Percentiles rank a stretch among this genome's conserved stretches.
These are phyloP conservation scores for Dryomyza anilis DNA, from an alignment of 2,888 invertebrate species.

Conservation along the genomic window DNA sequence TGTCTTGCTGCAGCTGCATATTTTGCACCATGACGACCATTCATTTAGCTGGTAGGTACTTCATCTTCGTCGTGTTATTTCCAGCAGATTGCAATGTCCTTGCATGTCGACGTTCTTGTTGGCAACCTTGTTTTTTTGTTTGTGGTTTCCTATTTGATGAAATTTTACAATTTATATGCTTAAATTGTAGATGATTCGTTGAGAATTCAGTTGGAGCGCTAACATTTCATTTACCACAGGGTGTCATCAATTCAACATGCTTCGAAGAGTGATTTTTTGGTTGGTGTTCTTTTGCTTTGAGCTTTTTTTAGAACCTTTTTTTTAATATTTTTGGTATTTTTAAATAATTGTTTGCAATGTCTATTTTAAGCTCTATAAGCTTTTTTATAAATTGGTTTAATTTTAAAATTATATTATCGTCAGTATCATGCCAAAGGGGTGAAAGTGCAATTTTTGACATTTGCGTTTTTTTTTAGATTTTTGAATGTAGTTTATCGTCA, in stretches of 20 bases:
- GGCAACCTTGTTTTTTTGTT: background rate
- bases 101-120: background rate
- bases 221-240: background rate
- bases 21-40: background rate
- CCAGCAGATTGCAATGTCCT: background rate
- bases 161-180: background rate
- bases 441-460: too few species aligned
- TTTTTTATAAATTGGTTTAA: too few species aligned
- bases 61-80: slow-evolving; percentile 2
- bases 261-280: slow-evolving; percentile 10
- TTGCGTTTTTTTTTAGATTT: too few species aligned
- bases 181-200: background rate
- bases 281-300: slow-evolving; percentile 6
- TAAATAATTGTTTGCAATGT: too few species aligned
- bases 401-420: too few species aligned
- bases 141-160: background rate
- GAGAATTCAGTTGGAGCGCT: background rate
- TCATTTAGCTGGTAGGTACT: background rate
- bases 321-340: background rate
- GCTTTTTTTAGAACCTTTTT: background rate
- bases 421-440: too few species aligned
- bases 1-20: background rate
- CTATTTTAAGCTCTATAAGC: too few species aligned
- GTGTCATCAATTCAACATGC: slow-evolving; percentile 5
- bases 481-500: too few species aligned